Percentiles rank a stretch among this genome's conserved stretches.
Conservation (phyloP, 1,140 invertebrate genomes). For the Heliothis subflexa region DNA sequence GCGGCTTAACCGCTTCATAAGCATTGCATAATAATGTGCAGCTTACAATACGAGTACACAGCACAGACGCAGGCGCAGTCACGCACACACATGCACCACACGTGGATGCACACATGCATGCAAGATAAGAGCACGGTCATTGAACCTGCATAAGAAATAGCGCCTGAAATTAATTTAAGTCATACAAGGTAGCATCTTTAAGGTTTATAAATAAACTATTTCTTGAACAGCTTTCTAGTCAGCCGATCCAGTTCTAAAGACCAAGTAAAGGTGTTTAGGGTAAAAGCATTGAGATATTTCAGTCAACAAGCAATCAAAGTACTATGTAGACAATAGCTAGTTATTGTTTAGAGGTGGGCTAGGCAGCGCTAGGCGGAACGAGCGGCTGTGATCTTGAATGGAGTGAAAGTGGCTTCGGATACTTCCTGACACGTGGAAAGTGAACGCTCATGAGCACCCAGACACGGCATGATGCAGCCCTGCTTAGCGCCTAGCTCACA, state of each 20-base stretch:
- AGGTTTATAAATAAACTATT: slow-evolving; percentile 29
- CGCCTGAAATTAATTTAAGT: slow-evolving; percentile 68
- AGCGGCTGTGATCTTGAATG: slow-evolving; percentile 78
- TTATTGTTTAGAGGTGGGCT: slow-evolving; percentile 66
- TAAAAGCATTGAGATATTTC: slow-evolving; percentile 8
- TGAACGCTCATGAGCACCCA: slow-evolving; percentile 71
- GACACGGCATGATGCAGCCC: slow-evolving; percentile 59
- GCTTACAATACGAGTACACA: slow-evolving; percentile 59
- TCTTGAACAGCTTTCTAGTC: background rate
- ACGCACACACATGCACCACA: slow-evolving; percentile 53
- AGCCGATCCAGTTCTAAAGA: background rate
- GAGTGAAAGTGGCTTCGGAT: slow-evolving; percentile 81
- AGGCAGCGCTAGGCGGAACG: slow-evolving; percentile 64
- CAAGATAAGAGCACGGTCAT: slow-evolving; percentile 78
- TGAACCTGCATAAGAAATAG: slow-evolving; percentile 73
- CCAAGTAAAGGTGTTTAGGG: background rate
- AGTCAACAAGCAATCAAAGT: slow-evolving; percentile 34
- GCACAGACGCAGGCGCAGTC: slow-evolving; percentile 67
- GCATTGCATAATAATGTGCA: slow-evolving; percentile 75
- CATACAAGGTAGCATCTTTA: slow-evolving; percentile 31
- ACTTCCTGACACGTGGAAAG: slow-evolving; percentile 83
- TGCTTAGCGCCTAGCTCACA: slow-evolving; percentile 60
- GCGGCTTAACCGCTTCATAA: slow-evolving; percentile 66
- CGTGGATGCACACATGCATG: slow-evolving; percentile 67
- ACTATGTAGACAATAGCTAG: slow-evolving; percentile 65